phyloP scores from a whole-genome alignment of 1,140 invertebrate species.

The Atta texana region DNA sequence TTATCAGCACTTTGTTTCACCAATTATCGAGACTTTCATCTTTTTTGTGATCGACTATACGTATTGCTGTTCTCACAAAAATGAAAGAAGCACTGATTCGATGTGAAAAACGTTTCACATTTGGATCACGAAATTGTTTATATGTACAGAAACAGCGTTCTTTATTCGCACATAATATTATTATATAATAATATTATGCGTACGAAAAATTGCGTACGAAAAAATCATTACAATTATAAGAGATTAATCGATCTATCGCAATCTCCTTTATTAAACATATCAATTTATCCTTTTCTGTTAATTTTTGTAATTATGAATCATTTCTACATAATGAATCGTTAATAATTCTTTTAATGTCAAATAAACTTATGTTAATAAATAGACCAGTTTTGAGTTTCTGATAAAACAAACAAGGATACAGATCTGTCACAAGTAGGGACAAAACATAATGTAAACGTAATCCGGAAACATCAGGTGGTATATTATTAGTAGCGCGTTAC shows the following conservation, averaged over 20 bases:
- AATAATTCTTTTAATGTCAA: background rate
- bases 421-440: background rate
- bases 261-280: background rate
- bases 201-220: background rate
- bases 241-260: background rate
- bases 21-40: conserved; percentile 64
- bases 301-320: background rate
- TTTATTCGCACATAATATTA: background rate
- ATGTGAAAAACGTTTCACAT: background rate
- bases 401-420: background rate
- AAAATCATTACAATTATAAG: background rate
- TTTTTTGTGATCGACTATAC: conserved; percentile 24
- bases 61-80: conserved; percentile 2
- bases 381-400: background rate
- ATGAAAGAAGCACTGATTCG: conserved; percentile 23
- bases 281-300: background rate
- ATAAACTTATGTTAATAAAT: background rate
- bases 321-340: background rate
- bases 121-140: background rate
- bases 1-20: conserved; percentile 70
- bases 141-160: background rate
- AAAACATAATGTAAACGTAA: background rate
- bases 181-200: background rate
- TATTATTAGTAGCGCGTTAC: background rate
- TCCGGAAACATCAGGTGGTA: background rate